phyloP scores from a whole-genome alignment of 2,888 invertebrate species.

The Nymphalis c-album region DNA sequence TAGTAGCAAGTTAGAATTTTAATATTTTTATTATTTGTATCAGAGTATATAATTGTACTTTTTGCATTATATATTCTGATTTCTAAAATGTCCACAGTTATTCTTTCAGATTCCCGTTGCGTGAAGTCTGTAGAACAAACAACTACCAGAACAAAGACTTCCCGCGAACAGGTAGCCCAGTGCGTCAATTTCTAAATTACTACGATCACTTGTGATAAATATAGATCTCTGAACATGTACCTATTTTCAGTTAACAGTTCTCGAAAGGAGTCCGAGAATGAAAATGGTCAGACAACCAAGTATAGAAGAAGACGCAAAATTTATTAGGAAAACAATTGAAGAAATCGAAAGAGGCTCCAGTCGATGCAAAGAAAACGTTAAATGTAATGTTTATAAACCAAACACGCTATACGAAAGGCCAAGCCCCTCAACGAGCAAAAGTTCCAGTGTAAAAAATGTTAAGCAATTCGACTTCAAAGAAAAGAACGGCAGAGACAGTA shows the following conservation, averaged over 20 bases:
- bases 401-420: constrained; percentile 39
- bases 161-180: constrained; percentile 65
- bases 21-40: too few species aligned
- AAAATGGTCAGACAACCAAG: constrained; percentile 67
- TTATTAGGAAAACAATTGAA: constrained; percentile 74
- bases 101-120: constrained; percentile 58
- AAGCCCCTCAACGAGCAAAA: constrained; percentile 53
- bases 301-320: constrained; percentile 74
- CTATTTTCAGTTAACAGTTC: constrained; percentile 25
- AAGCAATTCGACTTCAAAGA: constrained; percentile 48
- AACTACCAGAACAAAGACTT: constrained; percentile 55
- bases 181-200: constrained; percentile 32
- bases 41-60: too few species aligned
- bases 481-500: constrained; percentile 51
- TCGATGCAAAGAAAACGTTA: constrained; percentile 56
- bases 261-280: constrained; percentile 55
- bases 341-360: constrained; percentile 72
- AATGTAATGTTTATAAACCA: constrained; percentile 41
- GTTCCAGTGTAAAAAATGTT: constrained; percentile 46
- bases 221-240: constrained; percentile 29
- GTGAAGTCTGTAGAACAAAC: constrained; percentile 53
- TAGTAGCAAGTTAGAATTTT: too few species aligned
- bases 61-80: not conserved
- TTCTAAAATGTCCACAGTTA: constrained; percentile 33
- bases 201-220: constrained; percentile 26